Conservation (phyloP, 2,888 invertebrate species). For the Miltochrista miniata region DNA sequence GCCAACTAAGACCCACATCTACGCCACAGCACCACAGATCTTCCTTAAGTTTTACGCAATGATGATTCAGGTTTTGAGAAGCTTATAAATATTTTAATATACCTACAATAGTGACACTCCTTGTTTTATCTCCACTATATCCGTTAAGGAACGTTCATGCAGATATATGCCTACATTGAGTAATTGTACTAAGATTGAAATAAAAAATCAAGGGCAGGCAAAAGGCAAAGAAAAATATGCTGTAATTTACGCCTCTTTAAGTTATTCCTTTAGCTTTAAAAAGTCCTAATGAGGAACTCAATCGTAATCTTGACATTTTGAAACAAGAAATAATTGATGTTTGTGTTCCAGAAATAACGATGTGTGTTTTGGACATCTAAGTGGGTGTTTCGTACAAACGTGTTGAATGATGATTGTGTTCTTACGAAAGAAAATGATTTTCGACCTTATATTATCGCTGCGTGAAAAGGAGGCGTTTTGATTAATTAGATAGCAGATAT, state of each 20-base stretch:
- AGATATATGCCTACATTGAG: constrained; percentile 29
- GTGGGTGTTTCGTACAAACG: constrained; percentile 27
- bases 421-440: constrained; percentile 17
- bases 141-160: constrained; percentile 26
- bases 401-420: constrained; percentile 22
- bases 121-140: constrained; percentile 33
- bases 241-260: constrained; percentile 10
- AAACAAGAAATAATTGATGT: constrained; percentile 29
- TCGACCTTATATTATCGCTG: constrained; percentile 18
- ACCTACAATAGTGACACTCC: constrained; percentile 36
- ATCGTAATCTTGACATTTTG: constrained; percentile 40
- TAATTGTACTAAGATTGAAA: not conserved
- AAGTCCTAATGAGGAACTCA: constrained; percentile 20
- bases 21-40: constrained; percentile 37
- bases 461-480: constrained; percentile 21
- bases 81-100: constrained; percentile 43
- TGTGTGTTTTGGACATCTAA: constrained; percentile 22
- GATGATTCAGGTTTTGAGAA: constrained; percentile 51
- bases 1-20: constrained; percentile 57
- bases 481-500: constrained; percentile 2
- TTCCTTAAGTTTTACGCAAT: constrained; percentile 60
- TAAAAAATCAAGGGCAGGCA: constrained; percentile 20
- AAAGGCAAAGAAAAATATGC: constrained; percentile 19
- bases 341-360: constrained; percentile 29
- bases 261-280: constrained; percentile 14